Percentiles rank a stretch among this genome's conserved stretches.
Conservation (phyloP, 2,113 vertebrate genomes). For the Rhipidura dahli region DNA sequence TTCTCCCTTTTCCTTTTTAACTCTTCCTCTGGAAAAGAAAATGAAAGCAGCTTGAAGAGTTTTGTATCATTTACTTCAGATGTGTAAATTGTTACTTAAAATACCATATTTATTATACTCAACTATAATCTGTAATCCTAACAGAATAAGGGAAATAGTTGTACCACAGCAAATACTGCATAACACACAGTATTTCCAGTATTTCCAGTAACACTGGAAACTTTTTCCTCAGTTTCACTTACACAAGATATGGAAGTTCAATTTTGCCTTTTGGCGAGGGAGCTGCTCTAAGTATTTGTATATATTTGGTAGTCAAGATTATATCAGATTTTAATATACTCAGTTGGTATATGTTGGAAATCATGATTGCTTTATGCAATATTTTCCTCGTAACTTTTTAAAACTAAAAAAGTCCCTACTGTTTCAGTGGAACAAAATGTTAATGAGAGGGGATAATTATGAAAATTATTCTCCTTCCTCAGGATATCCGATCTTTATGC, state of each 20-base stretch:
- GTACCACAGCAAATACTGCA: neutral
- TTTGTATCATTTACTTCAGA: neutral
- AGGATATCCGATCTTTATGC: neutral
- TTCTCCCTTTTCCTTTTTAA: neutral
- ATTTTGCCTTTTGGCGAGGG: neutral
- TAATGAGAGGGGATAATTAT: neutral
- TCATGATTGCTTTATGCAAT: neutral
- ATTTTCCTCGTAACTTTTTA: neutral
- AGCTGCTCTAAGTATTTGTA: neutral
- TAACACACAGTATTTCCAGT: neutral
- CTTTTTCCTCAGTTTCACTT: neutral
- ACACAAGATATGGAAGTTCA: neutral
- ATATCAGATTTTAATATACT: neutral
- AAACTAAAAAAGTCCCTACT: neutral
- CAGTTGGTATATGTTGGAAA: neutral
- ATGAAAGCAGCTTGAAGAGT: neutral
- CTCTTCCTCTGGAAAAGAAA: neutral
- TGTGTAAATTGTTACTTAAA: neutral
- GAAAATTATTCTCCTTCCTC: neutral
- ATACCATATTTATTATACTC: fast-evolving
- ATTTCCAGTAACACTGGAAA: neutral
- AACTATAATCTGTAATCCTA: neutral
- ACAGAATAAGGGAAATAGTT: neutral
- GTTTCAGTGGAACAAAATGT: neutral
- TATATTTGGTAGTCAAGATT: neutral